Evolutionary conservation across 1,140 invertebrate genomes (phyloP).

Genomic region (Agrilus planipennis): DNA sequence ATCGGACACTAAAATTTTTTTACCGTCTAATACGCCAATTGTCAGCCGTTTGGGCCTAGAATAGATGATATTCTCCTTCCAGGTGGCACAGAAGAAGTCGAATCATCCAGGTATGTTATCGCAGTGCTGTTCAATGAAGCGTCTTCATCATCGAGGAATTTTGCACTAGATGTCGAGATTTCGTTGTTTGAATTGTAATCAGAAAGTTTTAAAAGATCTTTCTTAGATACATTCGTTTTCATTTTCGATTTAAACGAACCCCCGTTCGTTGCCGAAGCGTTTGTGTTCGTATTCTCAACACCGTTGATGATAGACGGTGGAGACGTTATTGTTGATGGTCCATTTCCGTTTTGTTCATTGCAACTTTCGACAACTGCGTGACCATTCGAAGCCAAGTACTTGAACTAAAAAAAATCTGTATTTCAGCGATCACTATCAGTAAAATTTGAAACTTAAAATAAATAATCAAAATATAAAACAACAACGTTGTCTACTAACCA

Average conservation of each 20-base stretch:
- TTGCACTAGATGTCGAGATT: neutral
- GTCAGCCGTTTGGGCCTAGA: constrained; percentile 26
- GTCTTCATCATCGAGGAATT: neutral
- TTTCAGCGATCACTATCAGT: neutral
- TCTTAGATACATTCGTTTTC: neutral
- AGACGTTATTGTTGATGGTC: neutral
- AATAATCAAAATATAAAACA: constrained; percentile 5
- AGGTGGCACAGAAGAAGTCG: constrained; percentile 8
- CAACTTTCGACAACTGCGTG: neutral
- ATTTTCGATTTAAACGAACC: too few species aligned
- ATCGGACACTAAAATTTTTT: too few species aligned
- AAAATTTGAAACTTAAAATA: constrained; percentile 1
- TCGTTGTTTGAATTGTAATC: constrained; percentile 5
- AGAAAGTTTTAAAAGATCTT: neutral
- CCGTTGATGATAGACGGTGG: too few species aligned
- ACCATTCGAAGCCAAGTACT: neutral
- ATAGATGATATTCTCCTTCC: constrained; percentile 15
- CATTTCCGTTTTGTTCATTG: neutral
- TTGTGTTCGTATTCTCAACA: too few species aligned
- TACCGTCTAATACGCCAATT: too few species aligned
- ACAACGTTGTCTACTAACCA: neutral
- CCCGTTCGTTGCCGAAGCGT: too few species aligned
- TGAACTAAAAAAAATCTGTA: neutral
- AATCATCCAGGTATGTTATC: constrained; percentile 20
- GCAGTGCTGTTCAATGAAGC: constrained; percentile 17